phyloP scores from a whole-genome alignment of 2,797 vertebrate species.

The Necrosyrtes monachus region DNA sequence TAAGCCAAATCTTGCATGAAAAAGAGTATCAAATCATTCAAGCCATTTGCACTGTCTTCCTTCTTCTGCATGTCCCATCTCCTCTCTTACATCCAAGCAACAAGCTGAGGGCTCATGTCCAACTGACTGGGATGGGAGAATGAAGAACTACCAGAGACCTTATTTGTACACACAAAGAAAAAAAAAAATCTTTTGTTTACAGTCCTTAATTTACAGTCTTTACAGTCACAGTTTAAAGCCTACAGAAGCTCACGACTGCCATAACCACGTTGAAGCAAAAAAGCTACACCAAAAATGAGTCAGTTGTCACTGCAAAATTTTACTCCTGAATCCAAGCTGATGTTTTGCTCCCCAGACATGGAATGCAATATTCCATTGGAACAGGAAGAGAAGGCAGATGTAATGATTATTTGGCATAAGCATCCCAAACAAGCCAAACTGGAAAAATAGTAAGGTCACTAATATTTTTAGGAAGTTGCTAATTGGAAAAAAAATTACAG shows the following conservation, averaged over 20 bases:
- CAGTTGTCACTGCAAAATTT: background rate
- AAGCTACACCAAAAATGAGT: background rate
- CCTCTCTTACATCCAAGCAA: background rate
- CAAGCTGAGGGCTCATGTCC: background rate
- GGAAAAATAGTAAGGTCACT: slow-evolving; percentile 1
- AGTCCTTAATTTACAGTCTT: background rate
- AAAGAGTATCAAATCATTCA: background rate
- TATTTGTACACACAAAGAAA: background rate
- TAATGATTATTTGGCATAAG: background rate
- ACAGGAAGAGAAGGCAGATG: background rate
- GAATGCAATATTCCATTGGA: background rate
- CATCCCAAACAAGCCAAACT: background rate
- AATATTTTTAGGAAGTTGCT: slow-evolving; percentile 29
- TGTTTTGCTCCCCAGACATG: background rate
- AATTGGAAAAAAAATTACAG: background rate
- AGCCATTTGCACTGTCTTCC: background rate
- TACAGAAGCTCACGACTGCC: background rate
- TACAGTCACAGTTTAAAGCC: background rate
- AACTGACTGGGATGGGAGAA: background rate
- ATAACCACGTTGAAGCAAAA: background rate
- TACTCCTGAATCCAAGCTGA: background rate
- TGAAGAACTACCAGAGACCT: background rate
- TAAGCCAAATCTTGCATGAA: background rate
- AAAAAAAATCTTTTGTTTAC: background rate
- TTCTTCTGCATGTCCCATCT: background rate